Percentiles rank a stretch among this genome's conserved stretches.
These are phyloP conservation scores for Bellardia bayeri DNA, from an alignment of 2,888 invertebrate genomes.

Conservation along the genomic window DNA sequence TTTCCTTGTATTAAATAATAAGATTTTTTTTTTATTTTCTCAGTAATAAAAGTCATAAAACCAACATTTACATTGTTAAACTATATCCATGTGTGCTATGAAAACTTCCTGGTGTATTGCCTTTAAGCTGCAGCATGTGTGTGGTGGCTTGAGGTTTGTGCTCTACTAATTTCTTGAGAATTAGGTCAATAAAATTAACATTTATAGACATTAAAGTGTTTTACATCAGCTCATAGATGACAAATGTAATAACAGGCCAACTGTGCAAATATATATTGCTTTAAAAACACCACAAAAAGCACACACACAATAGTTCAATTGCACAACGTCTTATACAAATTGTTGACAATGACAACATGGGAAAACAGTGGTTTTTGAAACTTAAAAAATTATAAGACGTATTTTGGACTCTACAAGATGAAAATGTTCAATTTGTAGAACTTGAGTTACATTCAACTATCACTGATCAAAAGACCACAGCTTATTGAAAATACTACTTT, in stretches of 20 bases:
- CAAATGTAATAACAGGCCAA: conserved; percentile 66
- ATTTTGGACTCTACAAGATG: no score
- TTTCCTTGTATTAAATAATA: conserved; percentile 66
- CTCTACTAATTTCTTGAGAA: conserved; percentile 72
- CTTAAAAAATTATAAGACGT: no score
- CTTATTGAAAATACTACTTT: no score
- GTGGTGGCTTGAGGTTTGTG: conserved; percentile 50
- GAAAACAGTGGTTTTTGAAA: conserved; percentile 29
- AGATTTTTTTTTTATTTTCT: conserved; percentile 6
- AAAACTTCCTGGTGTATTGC: conserved; percentile 61
- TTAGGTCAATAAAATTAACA: conserved; percentile 73
- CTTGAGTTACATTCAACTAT: no score
- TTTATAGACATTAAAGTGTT: conserved; percentile 65
- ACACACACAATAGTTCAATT: background rate
- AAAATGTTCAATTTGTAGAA: no score
- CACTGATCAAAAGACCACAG: no score
- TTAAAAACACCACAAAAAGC: background rate
- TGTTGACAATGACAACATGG: background rate
- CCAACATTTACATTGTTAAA: conserved; percentile 15
- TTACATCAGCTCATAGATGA: conserved; percentile 64
- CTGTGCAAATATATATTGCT: conserved; percentile 62
- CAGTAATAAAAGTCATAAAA: conserved; percentile 53
- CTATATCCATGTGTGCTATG: background rate
- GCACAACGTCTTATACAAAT: conserved; percentile 7
- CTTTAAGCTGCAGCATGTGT: background rate